A percentile compares a stretch with the other conserved stretches of the same genome.
These are phyloP conservation scores for Drosophila eohydei DNA, from an alignment of 2,888 invertebrate species.

Conservation along the genomic window DNA sequence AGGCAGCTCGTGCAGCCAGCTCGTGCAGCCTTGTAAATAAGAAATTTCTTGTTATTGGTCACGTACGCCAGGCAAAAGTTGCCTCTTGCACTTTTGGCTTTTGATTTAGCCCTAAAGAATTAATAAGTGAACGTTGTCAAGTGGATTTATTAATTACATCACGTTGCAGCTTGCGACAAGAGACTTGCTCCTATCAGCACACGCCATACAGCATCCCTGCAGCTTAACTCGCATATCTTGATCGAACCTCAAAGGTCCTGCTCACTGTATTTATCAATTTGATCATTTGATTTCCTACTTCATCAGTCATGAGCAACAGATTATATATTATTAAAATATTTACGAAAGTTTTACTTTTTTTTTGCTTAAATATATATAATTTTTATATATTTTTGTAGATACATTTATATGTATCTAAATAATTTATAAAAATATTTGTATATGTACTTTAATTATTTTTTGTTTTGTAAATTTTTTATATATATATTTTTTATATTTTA, in stretches of 20 bases:
- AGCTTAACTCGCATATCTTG: neutral
- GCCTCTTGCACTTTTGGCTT: slow-evolving; percentile 76
- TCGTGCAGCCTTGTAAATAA: slow-evolving; percentile 53
- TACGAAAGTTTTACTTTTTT: too few species aligned
- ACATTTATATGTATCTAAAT: too few species aligned
- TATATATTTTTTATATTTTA: too few species aligned
- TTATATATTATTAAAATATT: too few species aligned
- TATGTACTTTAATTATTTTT: too few species aligned
- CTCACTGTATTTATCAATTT: neutral
- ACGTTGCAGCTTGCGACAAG: slow-evolving; percentile 27
- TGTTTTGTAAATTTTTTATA: too few species aligned
- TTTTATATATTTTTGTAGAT: too few species aligned
- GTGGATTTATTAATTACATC: slow-evolving; percentile 77
- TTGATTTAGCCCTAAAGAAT: slow-evolving; percentile 64
- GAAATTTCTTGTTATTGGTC: slow-evolving; percentile 76
- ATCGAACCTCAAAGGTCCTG: neutral
- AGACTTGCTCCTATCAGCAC: neutral
- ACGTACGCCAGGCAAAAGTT: slow-evolving; percentile 65
- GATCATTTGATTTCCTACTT: neutral
- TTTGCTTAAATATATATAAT: too few species aligned
- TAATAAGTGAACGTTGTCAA: slow-evolving; percentile 77
- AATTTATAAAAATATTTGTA: too few species aligned
- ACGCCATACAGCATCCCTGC: neutral
- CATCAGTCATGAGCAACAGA: too few species aligned
- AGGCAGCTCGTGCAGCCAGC: neutral